These are phyloP conservation scores for Limnothrissa miodon DNA, from an alignment of 2,113 vertebrate genomes.

Conservation along the genomic window DNA sequence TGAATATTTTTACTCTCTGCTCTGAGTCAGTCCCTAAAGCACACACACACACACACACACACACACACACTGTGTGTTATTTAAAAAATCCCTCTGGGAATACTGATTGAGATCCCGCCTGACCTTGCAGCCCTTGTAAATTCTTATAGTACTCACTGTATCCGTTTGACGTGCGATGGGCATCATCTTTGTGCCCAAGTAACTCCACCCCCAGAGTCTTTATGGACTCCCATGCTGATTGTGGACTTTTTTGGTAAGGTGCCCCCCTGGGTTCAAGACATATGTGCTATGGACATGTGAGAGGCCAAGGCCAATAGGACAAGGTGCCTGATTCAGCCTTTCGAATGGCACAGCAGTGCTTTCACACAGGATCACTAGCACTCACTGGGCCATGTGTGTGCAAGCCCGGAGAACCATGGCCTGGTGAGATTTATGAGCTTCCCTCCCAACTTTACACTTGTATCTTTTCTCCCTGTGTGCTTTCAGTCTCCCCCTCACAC, in stretches of 20 bases:
- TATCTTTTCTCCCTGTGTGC: slow-evolving; percentile 7
- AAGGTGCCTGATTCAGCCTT: slow-evolving; percentile 14
- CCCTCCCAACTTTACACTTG: not conserved
- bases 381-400: slow-evolving; percentile 1
- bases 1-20: not conserved
- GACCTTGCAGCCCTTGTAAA: not conserved
- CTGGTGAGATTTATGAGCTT: slow-evolving; percentile 21
- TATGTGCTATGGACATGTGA: slow-evolving; percentile 23
- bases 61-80: too few species aligned
- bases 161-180: not conserved
- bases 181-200: slow-evolving; percentile 24
- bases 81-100: not conserved
- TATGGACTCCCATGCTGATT: slow-evolving; percentile 25
- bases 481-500: slow-evolving; percentile 28
- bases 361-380: slow-evolving; percentile 26
- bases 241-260: slow-evolving; percentile 34
- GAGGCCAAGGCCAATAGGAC: not conserved
- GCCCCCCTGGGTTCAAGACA: slow-evolving; percentile 24
- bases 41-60: too few species aligned
- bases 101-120: not conserved
- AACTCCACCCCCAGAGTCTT: slow-evolving; percentile 25
- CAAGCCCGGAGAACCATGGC: slow-evolving; percentile 27
- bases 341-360: not conserved
- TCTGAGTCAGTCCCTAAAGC: too few species aligned
- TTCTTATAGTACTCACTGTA: slow-evolving; percentile 1